Percentiles rank a stretch among this genome's conserved stretches.
These are phyloP conservation scores for Zaprionus tsacasi DNA, from an alignment of 1,140 invertebrate species.

Conservation along the genomic window DNA sequence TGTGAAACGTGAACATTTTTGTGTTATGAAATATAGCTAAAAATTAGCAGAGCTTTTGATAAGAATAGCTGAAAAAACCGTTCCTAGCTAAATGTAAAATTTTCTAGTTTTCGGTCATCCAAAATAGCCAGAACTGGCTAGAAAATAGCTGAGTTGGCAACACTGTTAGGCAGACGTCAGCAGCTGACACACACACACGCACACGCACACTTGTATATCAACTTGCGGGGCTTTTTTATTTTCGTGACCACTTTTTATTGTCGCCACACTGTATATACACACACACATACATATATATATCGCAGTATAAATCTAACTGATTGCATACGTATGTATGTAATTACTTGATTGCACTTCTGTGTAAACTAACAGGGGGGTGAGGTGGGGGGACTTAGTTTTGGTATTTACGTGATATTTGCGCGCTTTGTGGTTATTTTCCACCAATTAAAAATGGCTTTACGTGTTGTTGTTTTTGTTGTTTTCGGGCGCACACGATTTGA, in stretches of 20 bases:
- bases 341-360: conserved; percentile 13
- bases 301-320: not conserved
- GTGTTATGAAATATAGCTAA: too few relatives aligned
- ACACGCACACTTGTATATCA: not conserved
- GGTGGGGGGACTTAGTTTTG: not conserved
- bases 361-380: not conserved
- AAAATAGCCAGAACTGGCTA: too few relatives aligned
- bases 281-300: too few relatives aligned
- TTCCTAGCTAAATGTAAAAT: too few relatives aligned
- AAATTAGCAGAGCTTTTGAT: too few relatives aligned
- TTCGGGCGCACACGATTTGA: conserved; percentile 45
- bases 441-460: conserved; percentile 59
- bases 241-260: conserved; percentile 22
- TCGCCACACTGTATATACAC: not conserved
- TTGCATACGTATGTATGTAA: conserved; percentile 18
- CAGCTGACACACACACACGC: conserved; percentile 1
- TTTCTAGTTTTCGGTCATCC: too few relatives aligned
- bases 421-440: conserved; percentile 60
- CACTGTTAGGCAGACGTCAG: conserved; percentile 15
- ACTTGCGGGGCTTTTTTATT: conserved; percentile 9
- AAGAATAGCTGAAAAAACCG: too few relatives aligned
- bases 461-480: conserved; percentile 38
- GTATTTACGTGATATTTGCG: conserved; percentile 8
- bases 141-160: too few relatives aligned
- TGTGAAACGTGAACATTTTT: too few relatives aligned